Conservation (phyloP, 2,888 invertebrate genomes). For the Enchytraeus crypticus region DNA sequence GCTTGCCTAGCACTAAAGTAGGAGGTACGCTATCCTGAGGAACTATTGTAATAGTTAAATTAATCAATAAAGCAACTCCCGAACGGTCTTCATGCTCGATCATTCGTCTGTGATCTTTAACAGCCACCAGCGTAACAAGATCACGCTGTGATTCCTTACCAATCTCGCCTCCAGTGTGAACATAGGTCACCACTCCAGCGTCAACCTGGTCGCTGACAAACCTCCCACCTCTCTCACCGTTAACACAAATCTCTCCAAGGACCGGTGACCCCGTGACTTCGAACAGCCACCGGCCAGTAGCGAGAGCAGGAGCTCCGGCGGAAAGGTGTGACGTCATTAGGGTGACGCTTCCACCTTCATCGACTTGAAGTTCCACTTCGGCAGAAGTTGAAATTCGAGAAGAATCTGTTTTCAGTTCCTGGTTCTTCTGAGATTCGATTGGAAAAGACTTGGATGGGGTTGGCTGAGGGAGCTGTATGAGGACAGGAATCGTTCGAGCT, state of each 20-base stretch:
- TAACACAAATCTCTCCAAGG: slow-evolving; percentile 38
- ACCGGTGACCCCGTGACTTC: slow-evolving; percentile 41
- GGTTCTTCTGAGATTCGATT: no score
- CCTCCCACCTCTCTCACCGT: slow-evolving; percentile 33
- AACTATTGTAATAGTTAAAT: slow-evolving; percentile 43
- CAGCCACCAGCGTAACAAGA: slow-evolving; percentile 36
- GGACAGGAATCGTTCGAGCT: not conserved
- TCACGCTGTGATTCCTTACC: slow-evolving; percentile 40
- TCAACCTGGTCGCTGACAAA: slow-evolving; percentile 39
- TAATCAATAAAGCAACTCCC: slow-evolving; percentile 30
- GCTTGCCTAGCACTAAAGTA: slow-evolving; percentile 37
- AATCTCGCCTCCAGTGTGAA: slow-evolving; percentile 45
- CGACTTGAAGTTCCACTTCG: not conserved
- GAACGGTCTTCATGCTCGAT: not conserved
- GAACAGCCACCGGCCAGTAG: slow-evolving; percentile 34
- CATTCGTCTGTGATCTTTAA: slow-evolving; percentile 37
- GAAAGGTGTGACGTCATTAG: no score
- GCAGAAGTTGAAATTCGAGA: not conserved
- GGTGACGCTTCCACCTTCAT: no score
- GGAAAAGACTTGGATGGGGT: not conserved
- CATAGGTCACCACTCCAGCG: slow-evolving; percentile 36
- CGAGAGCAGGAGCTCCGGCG: no score
- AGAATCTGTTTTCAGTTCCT: not conserved
- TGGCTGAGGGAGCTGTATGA: not conserved
- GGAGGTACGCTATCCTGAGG: slow-evolving; percentile 46